Evolutionary conservation across 1,140 invertebrate genomes (phyloP), one percentile per base, ranked within the genome.

Genomic region (Heliconius hermathena): DNA sequence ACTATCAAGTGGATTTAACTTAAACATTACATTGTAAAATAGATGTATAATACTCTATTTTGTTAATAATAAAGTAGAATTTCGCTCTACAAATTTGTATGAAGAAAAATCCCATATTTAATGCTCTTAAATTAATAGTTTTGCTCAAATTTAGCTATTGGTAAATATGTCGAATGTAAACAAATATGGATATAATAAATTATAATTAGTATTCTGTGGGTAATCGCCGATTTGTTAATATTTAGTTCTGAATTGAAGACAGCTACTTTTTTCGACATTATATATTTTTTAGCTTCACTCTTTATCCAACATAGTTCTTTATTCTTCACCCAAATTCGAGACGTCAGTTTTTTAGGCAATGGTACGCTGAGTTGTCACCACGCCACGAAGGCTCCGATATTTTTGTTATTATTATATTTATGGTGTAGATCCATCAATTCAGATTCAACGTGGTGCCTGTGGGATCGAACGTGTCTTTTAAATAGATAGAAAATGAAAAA

Each of bases 91-190:
- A 57, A 20, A 29, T 16, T 26, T 29, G 26, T 66, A 22, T 57
- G n/a, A 72, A 74, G 52, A 36, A 76, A 76, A 76, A 71, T 49
- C 38, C 22, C 74, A 76, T 76, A 60, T 46, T 79, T 79, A 70
- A 79, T 79, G 36, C 73, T 75, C 11, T 79, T 26, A 74, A 75
- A 74, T 79, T 74, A 74, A 79, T 79, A 60, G 73, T 8, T 71
- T 41, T 79, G 60, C 41, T 79, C 73, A 54, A 52, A 74, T 71
- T 74, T 71, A 71, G 60, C 49, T 33, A 73, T 73, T 26, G n/a
- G 13, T 66, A 38, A 75, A 75, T 75, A 38, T 38, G 52, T 75
- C 73, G 38, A 22, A 70, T 46, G 75, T 76, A 33, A 46, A 76
- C 54, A 74, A 74, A 74, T 74, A 76, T 76, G 66, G 16, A 49